Evolutionary conservation across 2,797 vertebrate genomes (phyloP), one percentile per base, ranked within the genome.

Genomic region (Coracias cyanogaster): DNA sequence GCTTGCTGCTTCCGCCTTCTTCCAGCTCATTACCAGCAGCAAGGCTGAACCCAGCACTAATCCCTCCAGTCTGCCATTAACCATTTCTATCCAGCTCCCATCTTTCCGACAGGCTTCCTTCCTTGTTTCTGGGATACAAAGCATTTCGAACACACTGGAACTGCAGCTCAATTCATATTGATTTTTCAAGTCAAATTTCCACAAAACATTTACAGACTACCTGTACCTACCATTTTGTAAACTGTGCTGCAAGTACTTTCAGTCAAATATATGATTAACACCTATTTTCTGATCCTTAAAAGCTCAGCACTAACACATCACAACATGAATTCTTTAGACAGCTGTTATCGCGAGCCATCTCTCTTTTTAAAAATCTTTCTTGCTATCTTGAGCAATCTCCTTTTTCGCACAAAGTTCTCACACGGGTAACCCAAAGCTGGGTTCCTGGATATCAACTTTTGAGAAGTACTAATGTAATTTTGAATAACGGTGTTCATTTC

Each of bases 11-110:
- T 60, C 93, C 39, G 17, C 92, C 82, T 74, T 41, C 86, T 96
- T 93, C 92, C 92, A 92, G 91, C 82, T 93, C 95, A 94, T 91
- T 92, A 93, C 51, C 61, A 73, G 1, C 79, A 77, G 60, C 10
- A 33, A 72, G 83, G 82, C 86, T 4, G 4, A 71, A 29, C 35
- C 71, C 66, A 76, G 17, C 16, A 1, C 66, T 71, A 94, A 95
- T 57, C 81, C 87, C 82, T 2, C 26, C 48, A 12, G 15, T 10
- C 88, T 31, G 52, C 35, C 0, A 0, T 86, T 77, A 91, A 94
- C 91, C 12, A 11, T 64, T 88, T 80, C 95, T 37, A 21, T 8
- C 24, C 80, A 39, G 77, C 35, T 46, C 58, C 67, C 4, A 6
- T 33, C 52, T 57, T 64, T 55, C 3, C 9, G 3, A 15, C 4